Evolutionary conservation across 2,888 invertebrate genomes (phyloP).

Genomic region (Drosophila rellima): DNA sequence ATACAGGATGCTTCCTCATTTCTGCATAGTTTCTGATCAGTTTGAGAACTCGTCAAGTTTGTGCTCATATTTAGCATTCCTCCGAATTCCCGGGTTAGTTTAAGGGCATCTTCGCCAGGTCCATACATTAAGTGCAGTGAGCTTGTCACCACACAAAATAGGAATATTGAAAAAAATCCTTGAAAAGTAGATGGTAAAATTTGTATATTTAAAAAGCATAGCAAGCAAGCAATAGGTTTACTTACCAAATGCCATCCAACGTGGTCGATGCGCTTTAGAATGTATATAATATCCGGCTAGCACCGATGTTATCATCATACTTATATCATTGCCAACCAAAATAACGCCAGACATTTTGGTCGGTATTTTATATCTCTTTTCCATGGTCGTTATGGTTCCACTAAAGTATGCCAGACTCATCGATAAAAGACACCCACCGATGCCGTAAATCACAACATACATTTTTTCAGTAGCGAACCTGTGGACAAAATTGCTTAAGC

Average conservation of each 20-base stretch:
- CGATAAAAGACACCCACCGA: constrained; percentile 89
- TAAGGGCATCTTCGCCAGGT: constrained; percentile 88
- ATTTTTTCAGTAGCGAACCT: constrained; percentile 85
- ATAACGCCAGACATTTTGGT: constrained; percentile 90
- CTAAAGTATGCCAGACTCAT: constrained; percentile 90
- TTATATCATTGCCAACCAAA: constrained; percentile 90
- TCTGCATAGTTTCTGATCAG: constrained; percentile 53
- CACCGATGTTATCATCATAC: constrained; percentile 89
- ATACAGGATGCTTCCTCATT: constrained; percentile 30
- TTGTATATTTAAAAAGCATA: no score
- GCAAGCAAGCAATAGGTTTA: no score
- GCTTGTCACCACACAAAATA: constrained; percentile 89
- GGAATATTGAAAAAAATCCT: constrained; percentile 87
- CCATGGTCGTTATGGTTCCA: constrained; percentile 90
- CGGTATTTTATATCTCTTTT: constrained; percentile 90
- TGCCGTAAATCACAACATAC: constrained; percentile 88
- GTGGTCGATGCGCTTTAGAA: constrained; percentile 88
- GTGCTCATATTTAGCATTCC: constrained; percentile 84
- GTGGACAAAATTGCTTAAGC: no score
- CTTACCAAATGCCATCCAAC: constrained; percentile 89
- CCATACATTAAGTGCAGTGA: constrained; percentile 90
- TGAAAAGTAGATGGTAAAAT: neutral
- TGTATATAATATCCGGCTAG: constrained; percentile 90
- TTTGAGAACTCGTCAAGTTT: constrained; percentile 16
- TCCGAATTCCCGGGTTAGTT: constrained; percentile 88